Evolutionary conservation across 2,888 invertebrate species (phyloP), one percentile per base, ranked within the genome.

Genomic region (Sesamia inferens): DNA sequence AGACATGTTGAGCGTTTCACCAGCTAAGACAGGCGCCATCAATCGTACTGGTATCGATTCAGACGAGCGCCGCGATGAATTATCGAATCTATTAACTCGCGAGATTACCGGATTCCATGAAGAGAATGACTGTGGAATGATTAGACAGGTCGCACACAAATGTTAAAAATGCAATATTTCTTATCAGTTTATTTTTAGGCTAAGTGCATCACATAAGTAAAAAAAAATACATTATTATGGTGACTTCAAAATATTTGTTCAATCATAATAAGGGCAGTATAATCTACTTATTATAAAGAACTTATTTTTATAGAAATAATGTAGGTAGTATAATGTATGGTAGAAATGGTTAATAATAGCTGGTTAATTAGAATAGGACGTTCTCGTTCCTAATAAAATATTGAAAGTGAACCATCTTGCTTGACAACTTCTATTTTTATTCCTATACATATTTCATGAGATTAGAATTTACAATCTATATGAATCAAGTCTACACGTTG

Each of bases 41-140:
- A 93, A 94, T 95, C 94, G 92, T 86, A 88, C 88, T 86, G 90
- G 92, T 87, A 92, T 94, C 93, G 93, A 94, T 90, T 92, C 91
- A 91, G 91, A 90, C 88, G 90, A 89, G 90, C 91, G 91, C 92
- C 91, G 90, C 92, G 92, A 95, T 95, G 93, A 95, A 94, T 95
- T 95, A 95, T 95, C 93, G 94, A 92, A 94, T 95, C 95, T 95
- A 96, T 96, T 95, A 96, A 92, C 94, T 94, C 92, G 90, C 93
- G 92, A 93, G 94, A 94, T 94, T 94, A 93, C 94, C 89, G 92
- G 91, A 95, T 94, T 94, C 95, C 93, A 90, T 85, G 86, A 86
- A 85, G 76, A 76, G 74, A 63, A 78, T 71, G 87, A 87, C 86
- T 74, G 19, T 84, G 73, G 31, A 51, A 88, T 67, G 67, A 69